A percentile compares a stretch with the other conserved stretches of the same genome.
These are phyloP conservation scores for Drosophila imparisetae DNA, from an alignment of 2,888 invertebrate species.

Conservation along the genomic window DNA sequence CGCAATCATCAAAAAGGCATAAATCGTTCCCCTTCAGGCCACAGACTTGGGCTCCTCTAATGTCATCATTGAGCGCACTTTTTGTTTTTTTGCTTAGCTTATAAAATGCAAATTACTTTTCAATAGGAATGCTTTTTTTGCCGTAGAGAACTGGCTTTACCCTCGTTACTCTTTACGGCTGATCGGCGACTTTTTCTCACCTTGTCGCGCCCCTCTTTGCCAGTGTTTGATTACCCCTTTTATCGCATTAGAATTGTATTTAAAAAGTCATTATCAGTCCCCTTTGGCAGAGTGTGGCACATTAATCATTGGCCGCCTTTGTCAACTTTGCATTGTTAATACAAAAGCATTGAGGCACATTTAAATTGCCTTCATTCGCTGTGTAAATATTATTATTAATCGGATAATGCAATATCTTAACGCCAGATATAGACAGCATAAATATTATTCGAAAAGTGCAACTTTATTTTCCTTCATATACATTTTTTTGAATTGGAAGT, in stretches of 20 bases:
- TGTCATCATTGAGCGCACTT: constrained; percentile 54
- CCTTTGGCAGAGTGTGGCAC: constrained; percentile 54
- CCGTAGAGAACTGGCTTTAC: constrained; percentile 18
- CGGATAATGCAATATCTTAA: neutral
- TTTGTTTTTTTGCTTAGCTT: constrained; percentile 43
- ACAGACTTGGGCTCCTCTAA: constrained; percentile 49
- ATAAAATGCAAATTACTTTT: constrained; percentile 79
- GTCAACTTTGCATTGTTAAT: constrained; percentile 40
- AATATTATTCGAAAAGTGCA: neutral
- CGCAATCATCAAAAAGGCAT: constrained; percentile 80
- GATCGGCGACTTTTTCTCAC: constrained; percentile 54
- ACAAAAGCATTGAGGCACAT: constrained; percentile 14
- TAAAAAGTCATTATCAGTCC: constrained; percentile 76
- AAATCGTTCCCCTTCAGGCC: constrained; percentile 70
- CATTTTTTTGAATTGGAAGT: neutral
- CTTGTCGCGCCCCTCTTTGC: constrained; percentile 51
- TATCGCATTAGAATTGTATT: constrained; percentile 74
- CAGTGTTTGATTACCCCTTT: constrained; percentile 62
- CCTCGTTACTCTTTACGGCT: neutral
- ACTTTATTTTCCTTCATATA: neutral
- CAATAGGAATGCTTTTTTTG: constrained; percentile 55
- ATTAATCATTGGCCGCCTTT: constrained; percentile 69
- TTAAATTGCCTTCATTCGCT: constrained; percentile 16
- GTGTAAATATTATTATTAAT: constrained; percentile 15
- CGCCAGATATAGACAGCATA: neutral